Evolutionary conservation across 2,113 vertebrate species (phyloP).

Genomic region (Podocnemis expansa): DNA sequence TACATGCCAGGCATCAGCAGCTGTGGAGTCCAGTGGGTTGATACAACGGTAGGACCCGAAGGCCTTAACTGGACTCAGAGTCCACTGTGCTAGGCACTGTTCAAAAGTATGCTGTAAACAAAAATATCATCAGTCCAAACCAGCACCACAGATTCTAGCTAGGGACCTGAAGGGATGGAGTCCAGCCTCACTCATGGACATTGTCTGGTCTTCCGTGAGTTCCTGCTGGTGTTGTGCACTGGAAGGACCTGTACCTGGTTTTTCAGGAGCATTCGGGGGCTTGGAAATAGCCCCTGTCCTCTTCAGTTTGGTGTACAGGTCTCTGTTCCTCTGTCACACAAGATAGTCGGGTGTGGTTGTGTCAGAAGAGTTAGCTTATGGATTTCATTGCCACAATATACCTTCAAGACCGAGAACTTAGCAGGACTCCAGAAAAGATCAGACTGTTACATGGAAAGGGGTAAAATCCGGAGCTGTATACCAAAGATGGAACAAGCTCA

Average conservation of each 20-base stretch:
- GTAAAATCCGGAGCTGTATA: background rate
- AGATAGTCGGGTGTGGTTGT: fast-evolving
- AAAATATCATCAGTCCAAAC: no score
- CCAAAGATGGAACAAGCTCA: background rate
- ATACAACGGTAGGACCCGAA: no score
- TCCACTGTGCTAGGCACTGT: no score
- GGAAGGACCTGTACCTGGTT: fast-evolving
- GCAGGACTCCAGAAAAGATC: background rate
- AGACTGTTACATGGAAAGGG: background rate
- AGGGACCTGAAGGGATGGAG: fast-evolving
- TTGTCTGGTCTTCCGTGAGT: fast-evolving
- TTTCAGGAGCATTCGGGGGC: background rate
- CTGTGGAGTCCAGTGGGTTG: no score
- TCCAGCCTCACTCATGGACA: background rate
- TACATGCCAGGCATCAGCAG: fast-evolving
- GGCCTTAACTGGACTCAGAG: no score
- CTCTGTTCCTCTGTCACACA: background rate
- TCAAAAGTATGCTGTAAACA: no score
- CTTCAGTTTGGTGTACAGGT: fast-evolving
- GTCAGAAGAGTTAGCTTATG: fast-evolving
- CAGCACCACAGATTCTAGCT: background rate
- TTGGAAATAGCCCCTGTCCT: background rate
- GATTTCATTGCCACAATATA: background rate
- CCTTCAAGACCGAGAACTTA: background rate
- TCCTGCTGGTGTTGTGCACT: fast-evolving